Percentiles rank a stretch among this genome's conserved stretches.
phyloP scores from a whole-genome alignment of 2,888 invertebrate genomes.

The Diplolepis rosae region DNA sequence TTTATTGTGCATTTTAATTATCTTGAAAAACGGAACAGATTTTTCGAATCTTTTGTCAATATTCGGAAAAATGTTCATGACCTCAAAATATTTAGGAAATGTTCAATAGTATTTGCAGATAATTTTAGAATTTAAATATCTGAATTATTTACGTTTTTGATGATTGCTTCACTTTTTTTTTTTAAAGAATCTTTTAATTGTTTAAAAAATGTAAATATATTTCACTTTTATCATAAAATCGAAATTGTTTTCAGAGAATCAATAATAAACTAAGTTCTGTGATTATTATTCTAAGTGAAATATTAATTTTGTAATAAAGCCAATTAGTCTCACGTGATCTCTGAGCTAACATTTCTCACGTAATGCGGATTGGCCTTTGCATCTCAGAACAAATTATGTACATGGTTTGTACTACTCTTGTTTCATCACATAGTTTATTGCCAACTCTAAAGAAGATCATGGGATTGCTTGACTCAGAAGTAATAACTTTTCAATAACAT shows the following conservation, averaged over 20 bases:
- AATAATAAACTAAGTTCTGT: not conserved
- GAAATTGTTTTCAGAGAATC: not conserved
- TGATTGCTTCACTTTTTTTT: too few relatives aligned
- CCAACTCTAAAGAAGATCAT: conserved; percentile 42
- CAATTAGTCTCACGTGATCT: conserved; percentile 48
- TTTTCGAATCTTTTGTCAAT: too few relatives aligned
- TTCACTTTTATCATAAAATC: too few relatives aligned
- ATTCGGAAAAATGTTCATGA: too few relatives aligned
- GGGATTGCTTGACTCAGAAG: conserved; percentile 39
- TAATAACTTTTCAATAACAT: conserved; percentile 43
- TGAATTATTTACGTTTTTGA: too few relatives aligned
- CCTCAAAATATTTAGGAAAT: too few relatives aligned
- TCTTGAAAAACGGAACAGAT: too few relatives aligned
- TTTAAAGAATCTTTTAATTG: too few relatives aligned
- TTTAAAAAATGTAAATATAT: too few relatives aligned
- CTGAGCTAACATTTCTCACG: conserved; percentile 52
- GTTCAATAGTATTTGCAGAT: too few relatives aligned
- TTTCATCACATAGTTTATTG: conserved; percentile 53
- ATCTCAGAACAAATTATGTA: conserved; percentile 43
- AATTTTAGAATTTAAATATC: too few relatives aligned
- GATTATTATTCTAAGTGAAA: not conserved
- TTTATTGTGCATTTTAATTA: too few relatives aligned
- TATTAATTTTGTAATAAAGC: conserved; percentile 14
- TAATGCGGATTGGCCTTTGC: conserved; percentile 56
- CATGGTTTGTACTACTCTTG: conserved; percentile 44